Evolutionary conservation across 2,113 vertebrate genomes (phyloP).

Genomic region (Lasiurus cinereus): DNA sequence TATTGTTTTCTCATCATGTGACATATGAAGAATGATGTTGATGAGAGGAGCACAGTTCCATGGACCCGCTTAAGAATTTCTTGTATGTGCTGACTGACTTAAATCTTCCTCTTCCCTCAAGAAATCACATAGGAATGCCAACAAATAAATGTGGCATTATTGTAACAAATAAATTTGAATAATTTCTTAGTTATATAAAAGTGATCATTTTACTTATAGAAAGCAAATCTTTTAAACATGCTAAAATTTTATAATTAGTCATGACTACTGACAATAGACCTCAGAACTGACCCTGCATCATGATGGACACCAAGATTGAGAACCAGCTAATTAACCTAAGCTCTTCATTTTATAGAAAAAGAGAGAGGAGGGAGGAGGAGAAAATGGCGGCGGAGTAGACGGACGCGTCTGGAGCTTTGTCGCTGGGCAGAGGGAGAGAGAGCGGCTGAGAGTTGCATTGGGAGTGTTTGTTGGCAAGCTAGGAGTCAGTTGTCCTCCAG

Average conservation of each 20-base stretch:
- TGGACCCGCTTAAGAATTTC: background rate
- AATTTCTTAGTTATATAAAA: conserved; percentile 23
- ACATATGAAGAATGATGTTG: conserved; percentile 8
- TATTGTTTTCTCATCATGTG: background rate
- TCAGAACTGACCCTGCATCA: background rate
- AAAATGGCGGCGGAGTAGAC: too few species aligned
- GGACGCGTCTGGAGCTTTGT: too few species aligned
- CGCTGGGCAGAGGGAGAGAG: too few species aligned
- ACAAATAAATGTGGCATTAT: background rate
- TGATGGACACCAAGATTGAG: background rate
- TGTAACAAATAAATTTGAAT: conserved; percentile 38
- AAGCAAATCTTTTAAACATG: background rate
- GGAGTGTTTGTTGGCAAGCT: too few species aligned
- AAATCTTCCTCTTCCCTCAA: conserved; percentile 14
- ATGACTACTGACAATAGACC: conserved; percentile 16
- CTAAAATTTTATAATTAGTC: conserved; percentile 9
- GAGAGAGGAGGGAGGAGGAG: too few species aligned
- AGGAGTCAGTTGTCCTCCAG: too few species aligned
- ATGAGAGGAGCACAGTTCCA: background rate
- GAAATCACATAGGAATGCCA: background rate
- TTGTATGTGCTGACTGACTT: background rate
- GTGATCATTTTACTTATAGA: background rate
- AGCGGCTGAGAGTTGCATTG: too few species aligned
- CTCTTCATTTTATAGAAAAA: background rate
- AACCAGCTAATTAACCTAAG: background rate